Base-by-base conservation (phyloP, 1,140 invertebrate genomes). In the Mya arenaria region DNA sequence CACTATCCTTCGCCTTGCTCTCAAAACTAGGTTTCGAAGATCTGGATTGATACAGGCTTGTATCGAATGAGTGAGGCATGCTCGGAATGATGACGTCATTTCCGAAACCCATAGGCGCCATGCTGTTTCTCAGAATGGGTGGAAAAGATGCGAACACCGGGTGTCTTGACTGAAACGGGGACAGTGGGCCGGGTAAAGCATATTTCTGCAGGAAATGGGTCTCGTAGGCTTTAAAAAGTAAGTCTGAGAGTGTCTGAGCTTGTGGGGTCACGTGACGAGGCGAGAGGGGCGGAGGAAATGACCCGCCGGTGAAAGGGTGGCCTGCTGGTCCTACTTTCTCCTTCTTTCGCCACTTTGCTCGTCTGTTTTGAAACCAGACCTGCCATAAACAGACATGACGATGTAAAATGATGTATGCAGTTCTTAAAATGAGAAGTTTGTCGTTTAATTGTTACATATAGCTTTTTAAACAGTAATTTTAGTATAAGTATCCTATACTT, bases 361-460 rank as follows among this genome's bases (percentile, higher is more conserved):
- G 94, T 44, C 98, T 95, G 92, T 99, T 99, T 94, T 99, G 98
- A 93, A 99, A 99, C 98, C 98, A 99, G 0, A 99, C 98, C 98
- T 99, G 94, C 55, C 30, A 87, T 37, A 80, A n/a, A n/a, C n/a
- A n/a, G n/a, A n/a, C n/a, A n/a, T n/a, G n/a, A n/a, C n/a, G n/a
- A n/a, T n/a, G n/a, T n/a, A n/a, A n/a, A n/a, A n/a, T n/a, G n/a
- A n/a, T n/a, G n/a, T n/a, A n/a, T n/a, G n/a, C n/a, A n/a, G n/a
- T n/a, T n/a, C n/a, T n/a, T n/a, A n/a, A n/a, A n/a, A n/a, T n/a
- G n/a, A n/a, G n/a, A n/a, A n/a, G n/a, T n/a, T n/a, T n/a, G n/a
- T n/a, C n/a, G n/a, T n/a, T n/a, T n/a, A n/a, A n/a, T n/a, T n/a
- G n/a, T n/a, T n/a, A n/a, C n/a, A n/a, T n/a, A n/a, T n/a, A n/a